Evolutionary conservation across 2,888 invertebrate genomes (phyloP).

Genomic region (Elmis aenea): DNA sequence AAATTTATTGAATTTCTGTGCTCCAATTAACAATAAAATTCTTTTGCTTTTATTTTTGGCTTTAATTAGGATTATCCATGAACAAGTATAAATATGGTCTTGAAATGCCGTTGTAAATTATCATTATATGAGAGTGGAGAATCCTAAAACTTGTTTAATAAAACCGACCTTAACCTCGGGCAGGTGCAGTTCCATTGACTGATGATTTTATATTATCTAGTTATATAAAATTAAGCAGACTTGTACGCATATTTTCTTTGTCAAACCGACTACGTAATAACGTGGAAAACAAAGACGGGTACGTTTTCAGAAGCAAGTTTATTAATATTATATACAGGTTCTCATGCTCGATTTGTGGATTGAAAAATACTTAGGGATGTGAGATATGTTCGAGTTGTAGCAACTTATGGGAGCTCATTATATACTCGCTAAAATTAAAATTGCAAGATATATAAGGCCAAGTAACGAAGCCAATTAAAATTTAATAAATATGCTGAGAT

Average conservation of each 20-base stretch:
- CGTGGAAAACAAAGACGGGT: too few species aligned
- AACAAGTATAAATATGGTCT: too few species aligned
- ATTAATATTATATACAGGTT: slow-evolving; percentile 11
- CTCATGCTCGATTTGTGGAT: slow-evolving; percentile 9
- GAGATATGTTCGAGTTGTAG: slow-evolving; percentile 12
- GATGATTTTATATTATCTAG: slow-evolving; percentile 18
- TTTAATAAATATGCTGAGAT: too few species aligned
- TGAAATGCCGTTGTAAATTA: too few species aligned
- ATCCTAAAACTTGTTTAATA: slow-evolving; percentile 16
- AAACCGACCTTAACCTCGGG: slow-evolving; percentile 18
- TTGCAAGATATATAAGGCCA: neutral
- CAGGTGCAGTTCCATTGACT: slow-evolving; percentile 22
- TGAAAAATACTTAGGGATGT: slow-evolving; percentile 13
- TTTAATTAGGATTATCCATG: too few species aligned
- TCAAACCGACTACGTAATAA: too few species aligned
- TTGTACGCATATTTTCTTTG: too few species aligned
- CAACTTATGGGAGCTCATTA: neutral
- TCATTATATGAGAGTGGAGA: slow-evolving; percentile 5
- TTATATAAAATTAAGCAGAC: slow-evolving; percentile 9
- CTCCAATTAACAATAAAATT: too few species aligned
- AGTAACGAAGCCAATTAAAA: neutral
- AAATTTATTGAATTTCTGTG: too few species aligned
- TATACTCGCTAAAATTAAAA: neutral
- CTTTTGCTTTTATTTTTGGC: too few species aligned
- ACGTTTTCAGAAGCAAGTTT: slow-evolving; percentile 10